phyloP scores from a whole-genome alignment of 2,888 invertebrate species.

The Physocephala rufipes region DNA sequence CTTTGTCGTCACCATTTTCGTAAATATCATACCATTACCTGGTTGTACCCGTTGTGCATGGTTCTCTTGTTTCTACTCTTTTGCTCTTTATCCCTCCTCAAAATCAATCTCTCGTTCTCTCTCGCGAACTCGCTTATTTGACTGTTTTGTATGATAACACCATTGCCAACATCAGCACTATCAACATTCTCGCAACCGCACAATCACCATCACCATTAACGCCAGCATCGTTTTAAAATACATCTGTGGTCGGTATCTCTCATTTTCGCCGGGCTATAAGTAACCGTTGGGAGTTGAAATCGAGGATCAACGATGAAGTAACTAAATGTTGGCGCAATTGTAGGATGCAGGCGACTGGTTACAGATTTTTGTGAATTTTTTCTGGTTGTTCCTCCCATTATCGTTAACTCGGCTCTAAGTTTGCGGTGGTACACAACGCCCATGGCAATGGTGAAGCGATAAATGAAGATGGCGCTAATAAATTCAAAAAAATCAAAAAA shows the following conservation, averaged over 20 bases:
- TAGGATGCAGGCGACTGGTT: conserved; percentile 35
- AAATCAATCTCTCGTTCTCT: not conserved
- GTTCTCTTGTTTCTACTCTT: conserved; percentile 6
- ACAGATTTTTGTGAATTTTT: conserved; percentile 49
- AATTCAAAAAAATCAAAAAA: too few relatives aligned
- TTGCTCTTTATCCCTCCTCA: conserved; percentile 5
- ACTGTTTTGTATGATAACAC: not conserved
- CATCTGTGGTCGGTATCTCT: not conserved
- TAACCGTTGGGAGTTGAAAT: conserved; percentile 55
- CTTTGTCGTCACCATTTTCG: conserved; percentile 34
- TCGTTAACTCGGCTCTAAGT: conserved; percentile 21
- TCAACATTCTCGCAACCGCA: too few relatives aligned
- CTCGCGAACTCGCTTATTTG: not conserved
- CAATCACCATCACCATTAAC: too few relatives aligned
- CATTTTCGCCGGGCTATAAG: conserved; percentile 16
- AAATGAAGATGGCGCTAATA: too few relatives aligned
- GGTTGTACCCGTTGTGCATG: conserved; percentile 31
- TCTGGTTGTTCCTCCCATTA: conserved; percentile 45
- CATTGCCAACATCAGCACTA: not conserved
- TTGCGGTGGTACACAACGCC: conserved; percentile 36
- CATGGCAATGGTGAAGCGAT: conserved; percentile 8
- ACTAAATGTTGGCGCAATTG: conserved; percentile 48
- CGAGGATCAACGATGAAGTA: conserved; percentile 61
- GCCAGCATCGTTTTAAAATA: too few relatives aligned
- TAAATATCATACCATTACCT: conserved; percentile 29